Evolutionary conservation across 2,113 vertebrate genomes (phyloP).

Genomic region (Menidia beryllina): DNA sequence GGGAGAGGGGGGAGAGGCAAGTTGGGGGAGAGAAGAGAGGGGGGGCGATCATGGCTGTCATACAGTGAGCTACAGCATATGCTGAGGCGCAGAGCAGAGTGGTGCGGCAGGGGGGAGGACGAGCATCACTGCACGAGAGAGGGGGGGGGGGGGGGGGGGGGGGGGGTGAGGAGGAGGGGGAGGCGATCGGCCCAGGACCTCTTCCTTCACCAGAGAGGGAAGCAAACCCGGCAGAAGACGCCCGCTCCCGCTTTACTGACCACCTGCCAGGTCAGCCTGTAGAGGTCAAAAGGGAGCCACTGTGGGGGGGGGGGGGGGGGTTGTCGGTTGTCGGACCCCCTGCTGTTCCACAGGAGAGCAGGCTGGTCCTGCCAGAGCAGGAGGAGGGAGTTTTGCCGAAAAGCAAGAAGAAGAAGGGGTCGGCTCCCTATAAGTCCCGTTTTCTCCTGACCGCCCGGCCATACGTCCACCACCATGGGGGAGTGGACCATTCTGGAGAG

Average conservation of each 20-base stretch:
- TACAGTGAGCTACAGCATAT: slow-evolving; percentile 77
- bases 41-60: slow-evolving; percentile 74
- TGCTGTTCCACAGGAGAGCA: slow-evolving; percentile 17
- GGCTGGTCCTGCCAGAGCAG: slow-evolving; percentile 34
- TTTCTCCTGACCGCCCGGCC: slow-evolving; percentile 45
- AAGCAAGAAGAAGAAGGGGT: slow-evolving; percentile 30
- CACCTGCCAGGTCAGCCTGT: slow-evolving; percentile 51
- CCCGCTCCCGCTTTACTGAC: slow-evolving; percentile 29
- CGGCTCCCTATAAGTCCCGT: slow-evolving; percentile 16
- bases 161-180: slow-evolving; percentile 43
- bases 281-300: slow-evolving; percentile 69
- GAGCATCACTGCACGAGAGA: slow-evolving; percentile 71
- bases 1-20: slow-evolving; percentile 34
- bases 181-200: slow-evolving; percentile 70
- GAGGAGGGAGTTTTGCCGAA: slow-evolving; percentile 30
- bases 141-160: slow-evolving; percentile 48
- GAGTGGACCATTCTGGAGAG: slow-evolving; percentile 87
- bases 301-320: slow-evolving; percentile 37
- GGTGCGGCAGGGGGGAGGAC: slow-evolving; percentile 76
- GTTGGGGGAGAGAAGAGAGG: slow-evolving; percentile 37
- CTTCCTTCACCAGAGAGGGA: slow-evolving; percentile 56
- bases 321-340: too few relatives aligned
- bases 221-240: slow-evolving; percentile 55
- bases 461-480: slow-evolving; percentile 77
- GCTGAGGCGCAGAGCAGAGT: slow-evolving; percentile 75